These are phyloP conservation scores for Strongylocentrotus purpuratus DNA, from an alignment of 35 echinoderm and acorn worm species.

Conservation along the genomic window DNA sequence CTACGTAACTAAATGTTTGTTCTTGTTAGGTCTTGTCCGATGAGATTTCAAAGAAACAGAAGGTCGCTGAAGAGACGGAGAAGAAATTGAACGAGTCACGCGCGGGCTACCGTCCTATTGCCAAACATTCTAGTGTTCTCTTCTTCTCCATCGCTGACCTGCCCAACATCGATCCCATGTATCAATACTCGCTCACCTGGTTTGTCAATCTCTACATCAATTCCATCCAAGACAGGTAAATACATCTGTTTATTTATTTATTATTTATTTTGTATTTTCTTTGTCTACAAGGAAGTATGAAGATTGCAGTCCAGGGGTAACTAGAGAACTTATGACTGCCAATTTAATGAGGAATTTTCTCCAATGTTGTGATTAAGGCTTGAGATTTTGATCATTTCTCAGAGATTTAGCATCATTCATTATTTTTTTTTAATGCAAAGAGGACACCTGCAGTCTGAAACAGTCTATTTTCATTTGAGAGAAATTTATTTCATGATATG, in stretches of 20 bases:
- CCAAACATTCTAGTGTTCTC: conserved; percentile 94
- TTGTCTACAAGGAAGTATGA: too few relatives aligned
- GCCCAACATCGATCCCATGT: conserved; percentile 99
- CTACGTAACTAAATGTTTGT: background rate
- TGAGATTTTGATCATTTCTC: too few relatives aligned
- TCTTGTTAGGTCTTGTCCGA: conserved; percentile 88
- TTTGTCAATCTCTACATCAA: conserved; percentile 99
- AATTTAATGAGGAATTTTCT: too few relatives aligned
- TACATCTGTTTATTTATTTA: background rate
- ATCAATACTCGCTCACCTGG: conserved; percentile 97
- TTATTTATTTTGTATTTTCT: too few relatives aligned
- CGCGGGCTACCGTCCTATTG: conserved; percentile 95
- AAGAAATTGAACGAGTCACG: conserved; percentile 96
- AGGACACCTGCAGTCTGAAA: too few relatives aligned
- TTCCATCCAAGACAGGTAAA: conserved; percentile 99
- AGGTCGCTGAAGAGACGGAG: conserved; percentile 98
- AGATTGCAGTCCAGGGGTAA: too few relatives aligned
- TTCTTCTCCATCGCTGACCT: conserved; percentile 95
- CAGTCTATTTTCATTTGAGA: too few relatives aligned
- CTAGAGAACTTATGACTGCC: too few relatives aligned
- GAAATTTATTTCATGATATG: too few relatives aligned
- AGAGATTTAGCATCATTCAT: too few relatives aligned
- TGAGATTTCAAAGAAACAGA: conserved; percentile 99
- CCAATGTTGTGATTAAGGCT: too few relatives aligned
- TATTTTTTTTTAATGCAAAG: too few relatives aligned